phyloP scores from a whole-genome alignment of 2,888 invertebrate genomes.

The Dasypogon diadema region DNA sequence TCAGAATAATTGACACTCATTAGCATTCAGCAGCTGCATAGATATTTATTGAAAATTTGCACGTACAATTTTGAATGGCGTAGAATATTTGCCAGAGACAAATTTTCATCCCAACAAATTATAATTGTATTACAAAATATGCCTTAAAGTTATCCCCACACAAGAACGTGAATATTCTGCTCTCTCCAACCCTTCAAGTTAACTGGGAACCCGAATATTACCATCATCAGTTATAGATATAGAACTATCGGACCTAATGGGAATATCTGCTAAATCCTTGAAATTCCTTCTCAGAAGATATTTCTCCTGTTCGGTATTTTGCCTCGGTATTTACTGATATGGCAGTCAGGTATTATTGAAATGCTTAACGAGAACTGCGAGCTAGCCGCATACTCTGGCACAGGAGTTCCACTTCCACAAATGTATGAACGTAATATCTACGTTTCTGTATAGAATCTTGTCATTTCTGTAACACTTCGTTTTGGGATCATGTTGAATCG shows the following conservation, averaged over 20 bases:
- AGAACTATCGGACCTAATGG: conserved; percentile 6
- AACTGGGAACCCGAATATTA: too few species aligned
- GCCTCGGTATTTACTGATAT: conserved; percentile 18
- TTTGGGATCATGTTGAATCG: not conserved
- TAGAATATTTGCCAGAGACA: too few species aligned
- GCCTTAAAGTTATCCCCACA: too few species aligned
- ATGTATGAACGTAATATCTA: not conserved
- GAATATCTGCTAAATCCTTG: conserved; percentile 17
- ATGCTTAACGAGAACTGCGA: conserved; percentile 35
- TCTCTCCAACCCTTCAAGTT: too few species aligned
- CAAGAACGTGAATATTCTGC: too few species aligned
- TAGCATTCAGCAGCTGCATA: too few species aligned
- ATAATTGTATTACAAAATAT: too few species aligned
- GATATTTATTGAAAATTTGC: too few species aligned
- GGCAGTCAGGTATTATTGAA: conserved; percentile 24
- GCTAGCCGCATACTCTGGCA: not conserved
- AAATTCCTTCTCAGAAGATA: conserved; percentile 19
- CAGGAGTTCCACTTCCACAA: not conserved
- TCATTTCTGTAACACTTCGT: not conserved
- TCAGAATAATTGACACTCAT: too few species aligned
- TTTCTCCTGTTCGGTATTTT: conserved; percentile 29
- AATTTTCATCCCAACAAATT: too few species aligned
- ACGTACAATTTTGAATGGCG: too few species aligned
- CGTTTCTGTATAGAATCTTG: not conserved
- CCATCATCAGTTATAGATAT: not conserved